Conservation (phyloP, 2,888 invertebrate genomes). For the Xanthia togata region DNA sequence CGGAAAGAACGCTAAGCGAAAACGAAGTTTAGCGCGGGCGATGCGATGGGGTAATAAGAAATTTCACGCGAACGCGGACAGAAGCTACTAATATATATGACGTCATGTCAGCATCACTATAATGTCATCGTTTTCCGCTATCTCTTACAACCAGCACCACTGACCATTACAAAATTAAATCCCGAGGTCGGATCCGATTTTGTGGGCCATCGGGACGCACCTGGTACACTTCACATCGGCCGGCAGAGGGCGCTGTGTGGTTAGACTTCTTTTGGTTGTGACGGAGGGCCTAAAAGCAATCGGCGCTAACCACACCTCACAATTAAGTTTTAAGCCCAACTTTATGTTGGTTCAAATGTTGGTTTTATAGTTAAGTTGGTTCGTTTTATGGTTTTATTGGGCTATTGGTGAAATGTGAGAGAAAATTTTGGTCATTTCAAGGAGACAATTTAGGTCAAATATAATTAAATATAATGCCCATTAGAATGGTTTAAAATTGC, state of each 20-base stretch:
- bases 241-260: slow-evolving; percentile 55
- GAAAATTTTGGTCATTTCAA: not conserved
- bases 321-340: slow-evolving; percentile 50
- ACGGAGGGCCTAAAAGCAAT: slow-evolving; percentile 44
- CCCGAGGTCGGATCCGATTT: slow-evolving; percentile 70
- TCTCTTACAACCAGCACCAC: slow-evolving; percentile 5
- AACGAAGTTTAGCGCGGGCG: too few relatives aligned
- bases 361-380: slow-evolving; percentile 1
- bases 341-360: slow-evolving; percentile 25
- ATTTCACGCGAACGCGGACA: too few relatives aligned
- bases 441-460: not conserved
- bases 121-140: slow-evolving; percentile 12
- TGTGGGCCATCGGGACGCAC: slow-evolving; percentile 70
- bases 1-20: too few relatives aligned
- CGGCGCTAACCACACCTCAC: slow-evolving; percentile 46
- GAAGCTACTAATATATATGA: not conserved
- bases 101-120: not conserved
- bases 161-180: slow-evolving; percentile 71
- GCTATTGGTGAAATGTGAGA: not conserved
- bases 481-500: not conserved
- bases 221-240: slow-evolving; percentile 54
- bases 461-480: not conserved
- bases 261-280: slow-evolving; percentile 49
- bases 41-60: too few relatives aligned
- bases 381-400: slow-evolving; percentile 14